A percentile compares a stretch with the other conserved stretches of the same genome.
phyloP scores from a whole-genome alignment of 2,113 vertebrate genomes.

The Mobula birostris region DNA sequence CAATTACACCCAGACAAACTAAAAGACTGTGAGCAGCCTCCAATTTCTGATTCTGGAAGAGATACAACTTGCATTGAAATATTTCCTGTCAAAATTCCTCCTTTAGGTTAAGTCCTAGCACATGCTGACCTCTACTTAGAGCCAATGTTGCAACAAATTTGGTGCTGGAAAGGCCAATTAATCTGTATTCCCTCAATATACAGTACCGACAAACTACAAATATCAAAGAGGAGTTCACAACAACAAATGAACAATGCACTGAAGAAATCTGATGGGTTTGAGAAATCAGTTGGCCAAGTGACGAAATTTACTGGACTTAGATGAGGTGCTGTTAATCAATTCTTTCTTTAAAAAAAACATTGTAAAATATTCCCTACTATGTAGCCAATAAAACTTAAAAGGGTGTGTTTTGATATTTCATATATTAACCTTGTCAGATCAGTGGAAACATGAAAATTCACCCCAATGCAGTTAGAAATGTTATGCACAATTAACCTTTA shows the following conservation, averaged over 20 bases:
- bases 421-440: neutral
- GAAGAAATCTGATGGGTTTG: neutral
- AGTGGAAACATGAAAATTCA: neutral
- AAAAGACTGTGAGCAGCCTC: neutral
- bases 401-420: no score
- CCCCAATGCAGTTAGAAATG: neutral
- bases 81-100: neutral
- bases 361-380: neutral
- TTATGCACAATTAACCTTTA: neutral
- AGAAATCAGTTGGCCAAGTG: neutral
- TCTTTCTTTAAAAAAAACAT: neutral
- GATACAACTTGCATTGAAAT: neutral
- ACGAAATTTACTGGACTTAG: neutral
- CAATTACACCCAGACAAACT: neutral
- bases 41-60: neutral
- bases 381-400: neutral
- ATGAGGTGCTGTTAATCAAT: neutral
- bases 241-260: neutral
- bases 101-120: neutral
- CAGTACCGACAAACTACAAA: neutral
- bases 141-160: neutral
- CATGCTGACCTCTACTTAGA: neutral
- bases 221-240: neutral
- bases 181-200: neutral
- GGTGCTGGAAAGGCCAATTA: neutral